Evolutionary conservation across 2,797 vertebrate species (phyloP).

Genomic region (Smutsia temminckii): DNA sequence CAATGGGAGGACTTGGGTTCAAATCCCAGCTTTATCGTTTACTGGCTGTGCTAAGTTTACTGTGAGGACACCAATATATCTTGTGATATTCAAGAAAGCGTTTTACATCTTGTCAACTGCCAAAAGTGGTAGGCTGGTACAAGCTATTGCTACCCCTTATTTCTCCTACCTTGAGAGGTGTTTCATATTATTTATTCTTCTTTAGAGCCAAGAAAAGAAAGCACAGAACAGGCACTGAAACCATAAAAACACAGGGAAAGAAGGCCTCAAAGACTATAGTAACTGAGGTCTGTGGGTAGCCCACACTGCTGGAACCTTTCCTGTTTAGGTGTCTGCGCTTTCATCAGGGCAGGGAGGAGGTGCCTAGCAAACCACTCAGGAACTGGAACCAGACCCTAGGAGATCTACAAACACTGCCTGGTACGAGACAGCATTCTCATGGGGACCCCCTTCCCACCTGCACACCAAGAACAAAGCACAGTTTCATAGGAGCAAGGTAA

Average conservation of each 20-base stretch:
- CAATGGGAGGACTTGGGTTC: neutral
- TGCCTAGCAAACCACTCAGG: neutral
- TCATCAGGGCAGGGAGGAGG: neutral
- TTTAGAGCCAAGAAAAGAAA: slow-evolving; percentile 18
- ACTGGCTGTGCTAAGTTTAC: neutral
- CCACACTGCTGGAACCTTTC: neutral
- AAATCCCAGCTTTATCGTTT: slow-evolving; percentile 27
- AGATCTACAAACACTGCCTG: neutral
- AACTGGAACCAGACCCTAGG: neutral
- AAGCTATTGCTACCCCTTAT: neutral
- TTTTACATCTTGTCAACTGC: neutral
- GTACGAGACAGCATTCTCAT: neutral
- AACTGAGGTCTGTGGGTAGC: neutral
- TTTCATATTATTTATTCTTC: slow-evolving; percentile 16
- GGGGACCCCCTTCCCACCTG: neutral
- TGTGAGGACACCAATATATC: neutral
- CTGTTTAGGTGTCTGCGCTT: neutral
- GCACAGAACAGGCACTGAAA: neutral
- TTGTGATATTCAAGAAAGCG: neutral
- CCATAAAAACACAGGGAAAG: neutral
- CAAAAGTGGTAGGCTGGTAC: neutral
- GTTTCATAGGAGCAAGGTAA: neutral
- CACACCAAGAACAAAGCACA: neutral
- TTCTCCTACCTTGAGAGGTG: slow-evolving; percentile 32
- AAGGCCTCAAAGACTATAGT: neutral